Evolutionary conservation across 2,113 vertebrate species (phyloP), one percentile per base, ranked within the genome.

Genomic region (Notiomystis cincta): DNA sequence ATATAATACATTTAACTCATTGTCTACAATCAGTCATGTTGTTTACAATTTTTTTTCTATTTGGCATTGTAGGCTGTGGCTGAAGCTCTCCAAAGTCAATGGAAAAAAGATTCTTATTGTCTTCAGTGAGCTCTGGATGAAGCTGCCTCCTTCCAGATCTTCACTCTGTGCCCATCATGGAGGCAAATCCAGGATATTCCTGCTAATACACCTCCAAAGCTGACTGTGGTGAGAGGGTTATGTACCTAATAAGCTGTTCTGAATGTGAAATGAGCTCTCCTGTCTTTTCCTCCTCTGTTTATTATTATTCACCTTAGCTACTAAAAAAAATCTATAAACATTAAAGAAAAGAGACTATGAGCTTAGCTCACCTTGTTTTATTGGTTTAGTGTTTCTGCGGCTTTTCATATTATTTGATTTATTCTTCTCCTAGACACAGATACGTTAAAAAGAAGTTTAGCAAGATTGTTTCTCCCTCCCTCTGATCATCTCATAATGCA

Each of bases 331-430:
- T 93, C 92, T 94, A 95, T 92, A 92, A 92, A 92, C 89, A 96
- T 92, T 82, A 79, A 95, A 93, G 90, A 92, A 85, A 91, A 96
- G 70, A 95, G 88, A 95, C 79, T 60, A 87, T 82, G 90, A 96
- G 92, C 89, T 95, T 84, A 94, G 90, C 97, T 97, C 96, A 99
- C 99, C 98, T 93, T 98, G 96, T 97, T 98, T 99, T 89, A 98
- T 97, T 83, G 98, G 97, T 97, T 99, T 99, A 93, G 98, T 97
- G 94, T 98, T 98, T 98, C 98, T 98, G 95, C 98, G 98, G 85
- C 98, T 98, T 98, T 98, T 99, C 95, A 97, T 97, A 60, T 95
- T 96, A 95, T 98, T 99, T 85, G 98, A 96, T 96, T 98, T 99
- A 97, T 99, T 99, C 98, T 99, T 97, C 95, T 97, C 97, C 97